phyloP scores from a whole-genome alignment of 2,888 invertebrate species.

The Heliconius ismenius region DNA sequence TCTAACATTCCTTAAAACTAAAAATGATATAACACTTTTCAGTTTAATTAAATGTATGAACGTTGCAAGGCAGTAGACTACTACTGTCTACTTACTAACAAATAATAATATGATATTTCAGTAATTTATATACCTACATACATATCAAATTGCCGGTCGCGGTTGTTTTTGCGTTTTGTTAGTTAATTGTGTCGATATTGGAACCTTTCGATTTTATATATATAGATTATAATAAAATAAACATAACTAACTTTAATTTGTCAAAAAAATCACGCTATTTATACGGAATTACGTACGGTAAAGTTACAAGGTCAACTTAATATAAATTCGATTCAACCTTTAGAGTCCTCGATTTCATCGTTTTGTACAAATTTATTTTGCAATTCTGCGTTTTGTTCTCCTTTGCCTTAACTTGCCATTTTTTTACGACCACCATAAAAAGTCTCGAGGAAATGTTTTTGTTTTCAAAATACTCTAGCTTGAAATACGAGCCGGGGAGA shows the following conservation, averaged over 20 bases:
- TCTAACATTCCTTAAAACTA: neutral
- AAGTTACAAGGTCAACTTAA: constrained; percentile 23
- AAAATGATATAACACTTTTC: neutral
- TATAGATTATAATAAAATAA: too few relatives aligned
- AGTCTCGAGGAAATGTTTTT: constrained; percentile 51
- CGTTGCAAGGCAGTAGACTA: too few relatives aligned
- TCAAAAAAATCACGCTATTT: neutral
- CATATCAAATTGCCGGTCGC: constrained; percentile 24
- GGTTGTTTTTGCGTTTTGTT: constrained; percentile 29
- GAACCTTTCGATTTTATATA: neutral
- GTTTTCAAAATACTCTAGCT: constrained; percentile 41
- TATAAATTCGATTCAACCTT: constrained; percentile 27
- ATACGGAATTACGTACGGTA: neutral
- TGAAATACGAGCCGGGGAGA: constrained; percentile 51
- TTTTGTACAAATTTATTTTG: constrained; percentile 56
- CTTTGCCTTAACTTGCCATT: constrained; percentile 52
- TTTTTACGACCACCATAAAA: constrained; percentile 70
- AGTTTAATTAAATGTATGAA: neutral
- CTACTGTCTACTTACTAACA: neutral
- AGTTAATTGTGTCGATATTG: constrained; percentile 36
- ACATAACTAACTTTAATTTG: neutral
- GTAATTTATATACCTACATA: constrained; percentile 1
- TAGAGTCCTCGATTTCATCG: constrained; percentile 42
- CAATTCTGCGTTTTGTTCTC: constrained; percentile 58
- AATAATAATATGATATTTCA: constrained; percentile 14